Evolutionary conservation across 2,797 vertebrate species (phyloP).

Genomic region (Spea hammondii): DNA sequence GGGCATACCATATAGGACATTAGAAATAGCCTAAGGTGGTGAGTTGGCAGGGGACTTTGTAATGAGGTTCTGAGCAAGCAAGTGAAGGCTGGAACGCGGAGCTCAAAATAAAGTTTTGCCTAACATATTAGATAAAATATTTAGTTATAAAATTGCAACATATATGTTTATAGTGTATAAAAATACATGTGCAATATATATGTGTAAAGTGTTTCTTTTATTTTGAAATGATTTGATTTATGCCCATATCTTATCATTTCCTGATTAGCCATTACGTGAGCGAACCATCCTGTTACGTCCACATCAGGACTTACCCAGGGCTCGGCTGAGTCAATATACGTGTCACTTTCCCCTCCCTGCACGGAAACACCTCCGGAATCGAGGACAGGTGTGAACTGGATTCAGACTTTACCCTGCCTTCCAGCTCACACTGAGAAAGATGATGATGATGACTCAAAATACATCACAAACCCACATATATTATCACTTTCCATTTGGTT

Average conservation of each 20-base stretch:
- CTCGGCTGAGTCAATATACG: conserved; percentile 24
- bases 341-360: conserved; percentile 28
- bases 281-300: background rate
- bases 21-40: too few species aligned
- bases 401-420: background rate
- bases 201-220: too few species aligned
- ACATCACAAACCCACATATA: conserved; percentile 1
- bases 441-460: conserved; percentile 17
- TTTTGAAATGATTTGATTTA: too few species aligned
- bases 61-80: too few species aligned
- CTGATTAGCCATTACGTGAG: conserved; percentile 10
- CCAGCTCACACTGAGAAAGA: background rate
- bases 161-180: too few species aligned
- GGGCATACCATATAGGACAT: too few species aligned
- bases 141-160: too few species aligned
- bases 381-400: conserved; percentile 30
- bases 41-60: too few species aligned
- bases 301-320: background rate
- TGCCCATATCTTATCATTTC: conserved; percentile 26
- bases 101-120: too few species aligned
- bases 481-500: conserved; percentile 23
- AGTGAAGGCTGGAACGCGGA: too few species aligned
- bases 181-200: too few species aligned
- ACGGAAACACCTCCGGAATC: conserved; percentile 18
- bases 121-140: too few species aligned